phyloP scores from a whole-genome alignment of 1,140 invertebrate species.

The Bombus waltoni region DNA sequence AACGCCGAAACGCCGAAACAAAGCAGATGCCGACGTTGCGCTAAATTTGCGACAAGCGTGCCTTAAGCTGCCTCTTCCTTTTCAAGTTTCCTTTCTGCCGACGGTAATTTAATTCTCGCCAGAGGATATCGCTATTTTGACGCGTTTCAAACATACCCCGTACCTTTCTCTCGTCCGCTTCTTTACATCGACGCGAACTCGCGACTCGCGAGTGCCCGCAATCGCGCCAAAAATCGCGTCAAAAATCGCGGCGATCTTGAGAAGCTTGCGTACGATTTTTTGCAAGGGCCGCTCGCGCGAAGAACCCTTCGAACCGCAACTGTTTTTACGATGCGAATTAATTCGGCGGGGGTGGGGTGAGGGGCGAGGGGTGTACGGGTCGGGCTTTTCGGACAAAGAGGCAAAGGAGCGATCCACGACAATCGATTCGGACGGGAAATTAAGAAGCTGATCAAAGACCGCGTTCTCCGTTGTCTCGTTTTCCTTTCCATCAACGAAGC shows the following conservation, averaged over 20 bases:
- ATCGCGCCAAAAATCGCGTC: no score
- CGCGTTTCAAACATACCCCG: not conserved
- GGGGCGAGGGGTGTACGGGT: not conserved
- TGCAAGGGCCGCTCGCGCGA: not conserved
- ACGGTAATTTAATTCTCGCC: not conserved
- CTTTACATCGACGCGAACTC: no score
- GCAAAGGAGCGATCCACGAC: conserved; percentile 56
- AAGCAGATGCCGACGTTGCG: no score
- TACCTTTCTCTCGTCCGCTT: no score
- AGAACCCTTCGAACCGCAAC: not conserved
- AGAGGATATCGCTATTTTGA: not conserved
- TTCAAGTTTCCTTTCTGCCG: not conserved
- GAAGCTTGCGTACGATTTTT: no score
- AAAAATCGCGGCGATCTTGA: not conserved
- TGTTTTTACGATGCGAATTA: conserved; percentile 57
- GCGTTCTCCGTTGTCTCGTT: conserved; percentile 41
- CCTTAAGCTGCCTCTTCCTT: no score
- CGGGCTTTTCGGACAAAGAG: conserved; percentile 57
- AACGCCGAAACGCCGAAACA: no score
- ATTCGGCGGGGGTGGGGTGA: conserved; percentile 18
- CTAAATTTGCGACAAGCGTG: not conserved
- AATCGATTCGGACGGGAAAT: conserved; percentile 69
- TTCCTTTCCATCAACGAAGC: conserved; percentile 56
- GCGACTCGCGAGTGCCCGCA: no score
- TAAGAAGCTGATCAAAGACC: conserved; percentile 65